Base-by-base conservation (phyloP, 2,113 vertebrate species). In the Lepisosteus oculatus region DNA sequence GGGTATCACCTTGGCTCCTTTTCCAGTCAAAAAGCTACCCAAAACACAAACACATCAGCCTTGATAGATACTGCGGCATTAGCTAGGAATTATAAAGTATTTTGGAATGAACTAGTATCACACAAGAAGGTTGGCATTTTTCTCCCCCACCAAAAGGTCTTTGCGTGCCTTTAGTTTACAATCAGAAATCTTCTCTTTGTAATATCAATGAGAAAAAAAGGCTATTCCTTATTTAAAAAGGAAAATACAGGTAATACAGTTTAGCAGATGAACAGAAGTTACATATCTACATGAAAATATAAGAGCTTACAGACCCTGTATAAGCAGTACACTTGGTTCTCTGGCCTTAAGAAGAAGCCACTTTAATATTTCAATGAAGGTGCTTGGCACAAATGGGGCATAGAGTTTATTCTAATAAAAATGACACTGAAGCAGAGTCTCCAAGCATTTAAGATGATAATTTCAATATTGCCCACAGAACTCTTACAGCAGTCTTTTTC, bases 71-170 rank as follows among this genome's bases (percentile, higher is more conserved):
- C 51, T 6, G n/a, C 15, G 17, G 45, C 64, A 47, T 13, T 45
- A 9, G 43, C 45, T 14, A 54, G 8, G 3, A n/a, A 57, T 15
- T 6, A 43, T 9, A 15, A 61, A 14, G 5, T 12, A 9, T 55
- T 51, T 41, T 74, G 59, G 12, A 74, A 65, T 74, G 69, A 77
- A 70, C 42, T 44, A 43, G 57, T 56, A 64, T 70, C 17, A 51
- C 54, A 74, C 69, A 65, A 74, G 72, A 77, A 71, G 72, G 76
- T 77, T 74, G 64, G 62, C 65, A 61, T 65, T 68, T 63, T 29
- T 44, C 14, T 44, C 4, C 66, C 66, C 15, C 29, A 29, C 29
- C 42, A 29, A 29, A 29, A 29, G 1, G 1, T 61, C 55, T 66
- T 3, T 47, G 6, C 57, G 51, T 55, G 47, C 13, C 29, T 2